Evolutionary conservation across 2,888 invertebrate species (phyloP).

Genomic region (Ornithoptera priamus): DNA sequence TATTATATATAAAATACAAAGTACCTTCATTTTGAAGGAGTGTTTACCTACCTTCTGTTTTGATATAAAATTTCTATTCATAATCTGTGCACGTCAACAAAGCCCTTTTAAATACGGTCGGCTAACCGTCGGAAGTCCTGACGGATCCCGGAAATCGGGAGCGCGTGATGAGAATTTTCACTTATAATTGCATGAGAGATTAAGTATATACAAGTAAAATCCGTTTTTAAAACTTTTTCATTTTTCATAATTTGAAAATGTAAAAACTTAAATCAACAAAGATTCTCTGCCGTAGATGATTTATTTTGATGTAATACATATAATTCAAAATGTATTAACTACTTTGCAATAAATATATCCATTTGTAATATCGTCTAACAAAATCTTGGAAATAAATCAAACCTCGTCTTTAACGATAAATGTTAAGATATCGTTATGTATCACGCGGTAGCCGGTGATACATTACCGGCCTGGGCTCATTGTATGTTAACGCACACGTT

Average conservation of each 20-base stretch:
- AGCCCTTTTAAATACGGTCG: slow-evolving; percentile 20
- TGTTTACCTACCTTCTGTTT: background rate
- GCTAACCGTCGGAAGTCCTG: slow-evolving; percentile 23
- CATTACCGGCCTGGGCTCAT: slow-evolving; percentile 11
- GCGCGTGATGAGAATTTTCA: slow-evolving; percentile 16
- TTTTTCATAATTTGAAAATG: too few relatives aligned
- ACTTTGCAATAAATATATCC: background rate
- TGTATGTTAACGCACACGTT: slow-evolving; percentile 23
- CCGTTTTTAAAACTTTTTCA: background rate
- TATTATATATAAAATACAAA: too few relatives aligned
- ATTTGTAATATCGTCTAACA: background rate
- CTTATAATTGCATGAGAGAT: background rate
- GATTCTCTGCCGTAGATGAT: background rate
- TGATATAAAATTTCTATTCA: slow-evolving; percentile 2
- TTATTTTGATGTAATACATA: too few relatives aligned
- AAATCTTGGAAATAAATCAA: background rate
- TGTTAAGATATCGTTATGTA: slow-evolving; percentile 3
- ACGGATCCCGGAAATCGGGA: slow-evolving; percentile 20
- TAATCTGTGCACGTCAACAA: slow-evolving; percentile 13
- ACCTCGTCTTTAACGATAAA: slow-evolving; percentile 5
- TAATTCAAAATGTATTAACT: background rate
- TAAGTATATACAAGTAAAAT: background rate
- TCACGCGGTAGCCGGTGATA: slow-evolving; percentile 4
- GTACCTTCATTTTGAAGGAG: too few relatives aligned
- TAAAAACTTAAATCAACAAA: background rate